A percentile compares a stretch with the other conserved stretches of the same genome.
Evolutionary conservation across 2,888 invertebrate species (phyloP).

Genomic region (Tuberolachnus salignus): DNA sequence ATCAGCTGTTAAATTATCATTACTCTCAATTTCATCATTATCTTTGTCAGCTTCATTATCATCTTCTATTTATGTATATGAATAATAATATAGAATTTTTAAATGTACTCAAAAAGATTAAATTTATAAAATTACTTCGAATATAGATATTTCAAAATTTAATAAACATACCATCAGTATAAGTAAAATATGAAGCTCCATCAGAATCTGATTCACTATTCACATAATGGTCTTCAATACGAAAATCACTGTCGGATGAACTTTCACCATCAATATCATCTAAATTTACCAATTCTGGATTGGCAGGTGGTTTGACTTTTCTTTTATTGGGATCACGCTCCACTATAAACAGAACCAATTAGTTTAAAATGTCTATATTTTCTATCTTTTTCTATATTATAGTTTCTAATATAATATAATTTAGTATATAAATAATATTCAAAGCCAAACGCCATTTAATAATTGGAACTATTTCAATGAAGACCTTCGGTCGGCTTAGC

Average conservation of each 20-base stretch:
- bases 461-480: no score
- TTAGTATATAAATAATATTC: no score
- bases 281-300: slow-evolving; percentile 70
- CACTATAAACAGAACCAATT: slow-evolving; percentile 57
- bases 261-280: slow-evolving; percentile 84
- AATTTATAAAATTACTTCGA: no score
- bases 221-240: slow-evolving; percentile 77
- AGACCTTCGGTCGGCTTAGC: no score
- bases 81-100: background rate
- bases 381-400: no score
- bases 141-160: background rate
- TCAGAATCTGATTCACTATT: slow-evolving; percentile 58
- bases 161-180: slow-evolving; percentile 39
- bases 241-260: slow-evolving; percentile 93
- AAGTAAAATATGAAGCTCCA: slow-evolving; percentile 52
- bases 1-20: slow-evolving; percentile 57
- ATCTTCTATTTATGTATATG: background rate
- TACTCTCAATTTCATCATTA: slow-evolving; percentile 57
- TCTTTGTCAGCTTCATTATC: slow-evolving; percentile 26
- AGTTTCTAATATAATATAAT: no score
- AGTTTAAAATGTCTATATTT: background rate
- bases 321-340: slow-evolving; percentile 80
- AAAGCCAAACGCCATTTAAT: no score
- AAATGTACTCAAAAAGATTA: no score
- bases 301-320: slow-evolving; percentile 77